Evolutionary conservation across 2,113 vertebrate genomes (phyloP).

Genomic region (Myotis davidii): DNA sequence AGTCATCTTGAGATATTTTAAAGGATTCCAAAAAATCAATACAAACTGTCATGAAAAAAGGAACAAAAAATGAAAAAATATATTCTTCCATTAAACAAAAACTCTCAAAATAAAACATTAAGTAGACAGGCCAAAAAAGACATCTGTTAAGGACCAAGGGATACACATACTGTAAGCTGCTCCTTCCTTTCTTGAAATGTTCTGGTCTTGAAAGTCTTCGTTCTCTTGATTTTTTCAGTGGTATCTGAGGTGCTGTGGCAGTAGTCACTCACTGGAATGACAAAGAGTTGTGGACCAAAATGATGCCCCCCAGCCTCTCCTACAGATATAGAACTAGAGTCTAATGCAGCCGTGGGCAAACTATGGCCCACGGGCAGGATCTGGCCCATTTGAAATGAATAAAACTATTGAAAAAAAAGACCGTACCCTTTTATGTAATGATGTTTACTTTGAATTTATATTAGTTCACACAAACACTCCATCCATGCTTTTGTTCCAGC

Average conservation of each 20-base stretch:
- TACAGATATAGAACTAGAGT: background rate
- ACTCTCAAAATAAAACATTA: background rate
- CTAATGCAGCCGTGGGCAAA: background rate
- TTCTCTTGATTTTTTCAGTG: slow-evolving; percentile 71
- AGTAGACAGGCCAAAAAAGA: background rate
- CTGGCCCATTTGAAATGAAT: too few species aligned
- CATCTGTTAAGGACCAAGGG: background rate
- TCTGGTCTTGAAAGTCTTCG: slow-evolving; percentile 75
- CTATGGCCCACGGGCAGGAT: too few species aligned
- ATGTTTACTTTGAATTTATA: too few species aligned
- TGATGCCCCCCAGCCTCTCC: background rate
- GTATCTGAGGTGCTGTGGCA: slow-evolving; percentile 61
- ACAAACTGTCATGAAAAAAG: background rate
- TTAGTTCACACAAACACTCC: too few species aligned
- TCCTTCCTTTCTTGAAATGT: slow-evolving; percentile 68
- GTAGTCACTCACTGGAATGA: slow-evolving; percentile 81
- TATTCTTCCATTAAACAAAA: slow-evolving; percentile 14
- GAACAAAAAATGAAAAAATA: background rate
- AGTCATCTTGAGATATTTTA: slow-evolving; percentile 1
- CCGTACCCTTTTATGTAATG: too few species aligned
- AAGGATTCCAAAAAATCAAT: slow-evolving; percentile 34
- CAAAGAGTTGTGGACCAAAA: slow-evolving; percentile 65
- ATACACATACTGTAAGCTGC: slow-evolving; percentile 79
- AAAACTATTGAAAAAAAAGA: too few species aligned
- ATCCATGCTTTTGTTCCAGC: too few species aligned